phyloP scores from a whole-genome alignment of 2,888 invertebrate species.

The Aradus depressus region DNA sequence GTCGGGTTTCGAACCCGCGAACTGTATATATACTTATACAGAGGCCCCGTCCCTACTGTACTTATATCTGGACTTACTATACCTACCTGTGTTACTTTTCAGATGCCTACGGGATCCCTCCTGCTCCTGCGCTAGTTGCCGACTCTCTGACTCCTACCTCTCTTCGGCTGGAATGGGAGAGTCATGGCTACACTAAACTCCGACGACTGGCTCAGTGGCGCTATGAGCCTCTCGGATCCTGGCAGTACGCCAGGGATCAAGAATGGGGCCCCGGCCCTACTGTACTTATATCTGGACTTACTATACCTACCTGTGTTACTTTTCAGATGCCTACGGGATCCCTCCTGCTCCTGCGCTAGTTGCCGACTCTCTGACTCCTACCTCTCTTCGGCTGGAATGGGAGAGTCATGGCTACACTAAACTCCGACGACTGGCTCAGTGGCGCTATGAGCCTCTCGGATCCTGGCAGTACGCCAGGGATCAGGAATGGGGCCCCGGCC shows the following conservation, averaged over 20 bases:
- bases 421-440: conserved; percentile 53
- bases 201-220: conserved; percentile 60
- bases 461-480: conserved; percentile 72
- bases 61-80: conserved; percentile 63
- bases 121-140: conserved; percentile 64
- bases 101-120: conserved; percentile 56
- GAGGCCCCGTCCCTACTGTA: conserved; percentile 42
- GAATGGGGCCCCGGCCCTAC: conserved; percentile 44
- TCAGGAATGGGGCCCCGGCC: conserved; percentile 48
- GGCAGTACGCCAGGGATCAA: conserved; percentile 72
- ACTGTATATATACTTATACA: no score
- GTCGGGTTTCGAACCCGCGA: no score
- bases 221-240: conserved; percentile 50
- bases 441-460: conserved; percentile 54
- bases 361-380: conserved; percentile 62
- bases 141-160: conserved; percentile 66
- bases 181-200: conserved; percentile 31
- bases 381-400: conserved; percentile 72
- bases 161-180: conserved; percentile 62
- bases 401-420: conserved; percentile 29
- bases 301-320: no score
- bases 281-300: conserved; percentile 60
- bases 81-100: no score
- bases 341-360: conserved; percentile 66
- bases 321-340: conserved; percentile 51